These are phyloP conservation scores for Mesopsocus fuscifrons DNA, from an alignment of 2,888 invertebrate species.

Conservation along the genomic window DNA sequence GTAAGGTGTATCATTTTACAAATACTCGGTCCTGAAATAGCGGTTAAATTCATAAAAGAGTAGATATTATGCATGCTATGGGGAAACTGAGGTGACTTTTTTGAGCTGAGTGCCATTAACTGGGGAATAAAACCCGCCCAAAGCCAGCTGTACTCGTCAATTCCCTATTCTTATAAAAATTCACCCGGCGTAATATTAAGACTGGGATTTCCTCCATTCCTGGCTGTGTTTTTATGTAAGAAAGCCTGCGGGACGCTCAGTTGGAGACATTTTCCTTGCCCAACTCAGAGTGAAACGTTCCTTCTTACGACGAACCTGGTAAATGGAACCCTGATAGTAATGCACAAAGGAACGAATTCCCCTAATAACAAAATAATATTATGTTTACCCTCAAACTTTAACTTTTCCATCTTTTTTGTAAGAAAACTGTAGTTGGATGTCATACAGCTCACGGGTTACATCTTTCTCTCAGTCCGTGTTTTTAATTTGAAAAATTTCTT, in stretches of 20 bases:
- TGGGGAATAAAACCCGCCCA: too few relatives aligned
- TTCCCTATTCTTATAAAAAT: slow-evolving; percentile 5
- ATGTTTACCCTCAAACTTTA: slow-evolving; percentile 10
- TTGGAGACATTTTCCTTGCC: too few relatives aligned
- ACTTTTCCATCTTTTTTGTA: background rate
- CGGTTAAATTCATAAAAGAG: too few relatives aligned
- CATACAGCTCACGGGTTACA: too few relatives aligned
- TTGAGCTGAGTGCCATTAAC: too few relatives aligned
- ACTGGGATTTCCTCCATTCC: slow-evolving; percentile 2
- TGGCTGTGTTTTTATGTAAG: slow-evolving; percentile 3
- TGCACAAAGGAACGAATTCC: slow-evolving; percentile 10
- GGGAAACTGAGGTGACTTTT: too few relatives aligned
- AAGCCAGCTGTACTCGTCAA: too few relatives aligned
- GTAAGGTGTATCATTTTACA: too few relatives aligned
- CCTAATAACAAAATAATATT: slow-evolving; percentile 10
- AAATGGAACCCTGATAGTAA: slow-evolving; percentile 7
- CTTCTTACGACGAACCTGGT: background rate
- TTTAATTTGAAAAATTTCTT: slow-evolving; percentile 10
- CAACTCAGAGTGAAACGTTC: background rate
- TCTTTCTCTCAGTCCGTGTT: background rate
- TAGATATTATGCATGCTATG: too few relatives aligned
- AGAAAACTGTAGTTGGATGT: too few relatives aligned
- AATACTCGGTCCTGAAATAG: too few relatives aligned
- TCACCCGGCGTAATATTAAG: slow-evolving; percentile 3
- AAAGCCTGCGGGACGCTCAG: background rate